Percentiles rank a stretch among this genome's conserved stretches.
Evolutionary conservation across 2,888 invertebrate genomes (phyloP).

Genomic region (Acanthosepion lycidas): DNA sequence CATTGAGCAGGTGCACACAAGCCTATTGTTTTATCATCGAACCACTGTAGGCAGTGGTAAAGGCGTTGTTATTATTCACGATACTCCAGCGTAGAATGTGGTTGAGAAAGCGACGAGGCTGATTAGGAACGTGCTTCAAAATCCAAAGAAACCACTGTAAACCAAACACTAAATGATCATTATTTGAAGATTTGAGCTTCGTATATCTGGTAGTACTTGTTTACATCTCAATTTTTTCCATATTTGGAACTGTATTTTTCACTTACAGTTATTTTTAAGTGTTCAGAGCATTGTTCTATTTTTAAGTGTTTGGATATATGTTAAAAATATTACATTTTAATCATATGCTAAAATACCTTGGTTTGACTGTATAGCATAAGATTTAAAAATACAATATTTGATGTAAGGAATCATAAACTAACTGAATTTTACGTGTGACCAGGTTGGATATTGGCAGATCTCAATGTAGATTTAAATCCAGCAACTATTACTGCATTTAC

Average conservation of each 20-base stretch:
- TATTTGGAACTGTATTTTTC: not conserved
- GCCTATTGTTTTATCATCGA: slow-evolving; percentile 46
- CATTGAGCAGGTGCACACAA: slow-evolving; percentile 46
- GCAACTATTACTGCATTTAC: not conserved
- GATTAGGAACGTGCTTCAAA: not conserved
- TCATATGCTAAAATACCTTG: not conserved
- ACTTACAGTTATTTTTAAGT: not conserved
- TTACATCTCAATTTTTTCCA: not conserved
- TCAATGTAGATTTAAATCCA: not conserved
- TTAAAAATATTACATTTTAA: too few species aligned
- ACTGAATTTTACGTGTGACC: not conserved
- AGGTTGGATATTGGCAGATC: not conserved
- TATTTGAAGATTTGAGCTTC: not conserved
- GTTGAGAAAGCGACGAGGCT: not conserved
- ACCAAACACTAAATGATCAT: not conserved
- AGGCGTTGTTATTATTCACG: not conserved
- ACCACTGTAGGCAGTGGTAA: not conserved
- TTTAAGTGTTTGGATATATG: not conserved
- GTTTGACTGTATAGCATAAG: not conserved
- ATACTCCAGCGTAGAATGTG: not conserved
- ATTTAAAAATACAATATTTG: not conserved
- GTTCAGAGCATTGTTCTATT: not conserved
- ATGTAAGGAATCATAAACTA: not conserved
- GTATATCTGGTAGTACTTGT: not conserved
- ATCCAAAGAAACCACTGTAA: not conserved